These are phyloP conservation scores for Lutjanus argentimaculatus DNA, from an alignment of 2,797 vertebrate genomes.

Conservation along the genomic window DNA sequence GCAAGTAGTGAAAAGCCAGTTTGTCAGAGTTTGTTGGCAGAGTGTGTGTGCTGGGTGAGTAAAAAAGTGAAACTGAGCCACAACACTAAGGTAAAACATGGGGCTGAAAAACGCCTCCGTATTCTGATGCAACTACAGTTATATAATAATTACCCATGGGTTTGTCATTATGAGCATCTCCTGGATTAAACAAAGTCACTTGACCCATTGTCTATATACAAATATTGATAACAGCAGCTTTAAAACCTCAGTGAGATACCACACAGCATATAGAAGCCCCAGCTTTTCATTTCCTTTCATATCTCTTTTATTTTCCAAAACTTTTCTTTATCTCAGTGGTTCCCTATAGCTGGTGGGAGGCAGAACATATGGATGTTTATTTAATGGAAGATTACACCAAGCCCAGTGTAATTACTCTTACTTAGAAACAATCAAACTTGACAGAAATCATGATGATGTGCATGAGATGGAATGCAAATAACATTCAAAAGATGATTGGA, in stretches of 20 bases:
- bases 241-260: background rate
- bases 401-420: slow-evolving; percentile 39
- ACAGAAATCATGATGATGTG: slow-evolving; percentile 47
- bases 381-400: slow-evolving; percentile 27
- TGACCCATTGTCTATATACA: background rate
- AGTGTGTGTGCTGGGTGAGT: background rate
- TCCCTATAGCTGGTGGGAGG: slow-evolving; percentile 20
- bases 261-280: background rate
- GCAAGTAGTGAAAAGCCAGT: too few relatives aligned
- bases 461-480: slow-evolving; percentile 40
- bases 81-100: background rate
- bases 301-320: background rate
- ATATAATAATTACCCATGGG: background rate
- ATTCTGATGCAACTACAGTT: background rate
- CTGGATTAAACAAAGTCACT: background rate
- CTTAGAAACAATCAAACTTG: slow-evolving; percentile 40
- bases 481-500: slow-evolving; percentile 44
- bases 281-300: background rate
- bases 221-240: background rate
- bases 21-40: background rate
- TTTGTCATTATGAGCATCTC: background rate
- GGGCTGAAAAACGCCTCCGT: too few relatives aligned
- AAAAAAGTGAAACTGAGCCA: background rate
- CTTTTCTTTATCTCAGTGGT: slow-evolving; percentile 1
- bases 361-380: slow-evolving; percentile 34